Evolutionary conservation across 2,113 vertebrate genomes (phyloP).

Genomic region (Bubo scandiacus): DNA sequence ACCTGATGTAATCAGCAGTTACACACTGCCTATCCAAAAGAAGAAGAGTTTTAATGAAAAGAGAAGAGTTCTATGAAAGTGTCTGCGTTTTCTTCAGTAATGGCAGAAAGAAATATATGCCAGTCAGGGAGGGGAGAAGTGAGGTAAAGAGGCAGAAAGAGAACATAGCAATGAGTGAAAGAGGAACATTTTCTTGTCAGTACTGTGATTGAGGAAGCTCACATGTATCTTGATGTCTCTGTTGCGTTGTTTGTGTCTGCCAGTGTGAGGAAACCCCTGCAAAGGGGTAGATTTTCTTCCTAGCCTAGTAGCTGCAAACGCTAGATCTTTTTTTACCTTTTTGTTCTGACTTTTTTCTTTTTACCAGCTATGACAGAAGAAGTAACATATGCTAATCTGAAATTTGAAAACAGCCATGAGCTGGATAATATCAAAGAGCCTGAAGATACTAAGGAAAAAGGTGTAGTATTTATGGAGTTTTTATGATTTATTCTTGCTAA

Average conservation of each 20-base stretch:
- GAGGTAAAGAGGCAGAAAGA: background rate
- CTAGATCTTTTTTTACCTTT: background rate
- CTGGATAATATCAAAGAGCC: background rate
- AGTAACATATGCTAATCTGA: background rate
- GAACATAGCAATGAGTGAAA: background rate
- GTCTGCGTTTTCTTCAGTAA: background rate
- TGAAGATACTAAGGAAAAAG: background rate
- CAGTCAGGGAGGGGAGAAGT: background rate
- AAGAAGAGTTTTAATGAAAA: background rate
- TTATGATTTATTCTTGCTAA: background rate
- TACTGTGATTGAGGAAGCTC: background rate
- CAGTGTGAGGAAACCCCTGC: background rate
- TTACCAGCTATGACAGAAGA: constrained; percentile 7
- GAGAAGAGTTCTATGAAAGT: background rate
- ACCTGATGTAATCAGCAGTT: background rate
- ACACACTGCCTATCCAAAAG: background rate
- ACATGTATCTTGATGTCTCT: background rate
- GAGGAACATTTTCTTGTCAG: background rate
- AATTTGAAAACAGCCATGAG: background rate
- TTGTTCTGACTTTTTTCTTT: background rate
- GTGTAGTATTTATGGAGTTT: background rate
- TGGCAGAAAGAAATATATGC: background rate
- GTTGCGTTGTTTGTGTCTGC: background rate
- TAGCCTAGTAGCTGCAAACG: background rate
- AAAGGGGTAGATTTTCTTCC: background rate